Conservation (phyloP, 2,797 vertebrate genomes). For the Babyrousa celebensis region DNA sequence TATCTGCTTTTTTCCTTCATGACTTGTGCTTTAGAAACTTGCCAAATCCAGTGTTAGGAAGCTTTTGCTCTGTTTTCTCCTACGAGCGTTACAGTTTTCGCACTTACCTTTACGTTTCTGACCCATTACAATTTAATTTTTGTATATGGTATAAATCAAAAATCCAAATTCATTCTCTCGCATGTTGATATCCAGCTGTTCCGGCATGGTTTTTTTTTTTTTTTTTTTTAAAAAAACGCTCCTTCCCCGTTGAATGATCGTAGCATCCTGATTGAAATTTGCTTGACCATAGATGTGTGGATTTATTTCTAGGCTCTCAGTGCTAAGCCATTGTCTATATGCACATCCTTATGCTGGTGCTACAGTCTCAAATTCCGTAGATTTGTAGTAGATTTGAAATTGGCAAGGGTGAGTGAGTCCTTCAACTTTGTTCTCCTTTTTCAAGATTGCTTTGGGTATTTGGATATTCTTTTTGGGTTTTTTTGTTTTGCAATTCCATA, state of each 20-base stretch:
- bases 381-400: not conserved
- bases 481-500: not conserved
- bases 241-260: conserved; percentile 1
- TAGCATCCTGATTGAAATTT: conserved; percentile 19
- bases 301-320: conserved; percentile 60
- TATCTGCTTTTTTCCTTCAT: not conserved
- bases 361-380: not conserved
- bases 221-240: conserved; percentile 49
- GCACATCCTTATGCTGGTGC: not conserved
- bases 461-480: not conserved
- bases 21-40: conserved; percentile 27
- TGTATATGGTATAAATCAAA: not conserved
- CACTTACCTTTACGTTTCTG: conserved; percentile 6
- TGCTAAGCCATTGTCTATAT: conserved; percentile 14
- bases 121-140: conserved; percentile 32
- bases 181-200: not conserved
- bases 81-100: not conserved
- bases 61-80: conserved; percentile 17
- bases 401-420: not conserved
- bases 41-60: not conserved
- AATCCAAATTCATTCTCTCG: not conserved
- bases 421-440: conserved; percentile 54
- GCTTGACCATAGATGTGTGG: not conserved
- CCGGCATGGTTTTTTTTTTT: not conserved
- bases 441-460: not conserved